Percentiles rank a stretch among this genome's conserved stretches.
Evolutionary conservation across 1,140 invertebrate species (phyloP).

Genomic region (Zaprionus nigranus): DNA sequence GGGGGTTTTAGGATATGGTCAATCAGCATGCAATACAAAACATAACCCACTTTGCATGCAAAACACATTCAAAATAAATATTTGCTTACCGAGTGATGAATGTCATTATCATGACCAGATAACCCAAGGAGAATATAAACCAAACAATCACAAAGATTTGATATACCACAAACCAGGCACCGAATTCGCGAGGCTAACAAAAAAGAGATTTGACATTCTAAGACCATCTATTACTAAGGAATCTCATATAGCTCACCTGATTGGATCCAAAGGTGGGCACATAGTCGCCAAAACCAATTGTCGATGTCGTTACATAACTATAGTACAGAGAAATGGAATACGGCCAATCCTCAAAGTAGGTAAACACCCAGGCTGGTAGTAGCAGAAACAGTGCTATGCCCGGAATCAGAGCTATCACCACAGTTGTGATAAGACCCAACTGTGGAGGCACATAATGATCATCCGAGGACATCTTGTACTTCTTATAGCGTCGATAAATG

Average conservation of each 20-base stretch:
- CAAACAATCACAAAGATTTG: conserved; percentile 87
- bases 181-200: conserved; percentile 73
- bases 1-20: background rate
- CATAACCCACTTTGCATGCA: conserved; percentile 39
- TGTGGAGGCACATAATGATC: conserved; percentile 88
- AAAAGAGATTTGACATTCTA: background rate
- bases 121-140: conserved; percentile 96
- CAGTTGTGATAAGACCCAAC: conserved; percentile 90
- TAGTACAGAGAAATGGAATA: conserved; percentile 96
- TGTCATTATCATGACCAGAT: conserved; percentile 95
- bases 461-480: conserved; percentile 87
- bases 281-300: conserved; percentile 97
- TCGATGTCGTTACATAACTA: conserved; percentile 95
- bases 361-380: conserved; percentile 95
- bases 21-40: conserved; percentile 58
- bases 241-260: conserved; percentile 85
- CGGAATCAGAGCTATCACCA: conserved; percentile 92
- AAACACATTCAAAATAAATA: background rate
- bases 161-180: conserved; percentile 82
- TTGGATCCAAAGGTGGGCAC: conserved; percentile 88
- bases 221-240: background rate
- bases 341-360: conserved; percentile 94
- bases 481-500: conserved; percentile 91
- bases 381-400: conserved; percentile 96
- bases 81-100: conserved; percentile 89